Conservation (phyloP, 2,113 vertebrate species). For the Artemisiospiza belli region DNA sequence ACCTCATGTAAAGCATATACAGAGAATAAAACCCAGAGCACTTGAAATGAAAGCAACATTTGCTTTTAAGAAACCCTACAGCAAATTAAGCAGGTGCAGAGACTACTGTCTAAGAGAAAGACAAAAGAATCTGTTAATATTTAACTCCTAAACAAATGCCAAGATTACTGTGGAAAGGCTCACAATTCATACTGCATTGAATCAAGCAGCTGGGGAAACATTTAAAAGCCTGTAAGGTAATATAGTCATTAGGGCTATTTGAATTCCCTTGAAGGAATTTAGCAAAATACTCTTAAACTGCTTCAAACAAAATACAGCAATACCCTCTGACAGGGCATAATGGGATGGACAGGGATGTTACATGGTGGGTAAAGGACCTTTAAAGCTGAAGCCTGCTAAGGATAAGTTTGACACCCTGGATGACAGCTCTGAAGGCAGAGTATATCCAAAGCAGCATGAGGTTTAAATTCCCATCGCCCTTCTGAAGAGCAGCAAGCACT, state of each 20-base stretch:
- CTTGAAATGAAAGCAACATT: neutral
- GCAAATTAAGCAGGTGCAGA: conserved; percentile 36
- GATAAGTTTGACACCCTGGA: conserved; percentile 5
- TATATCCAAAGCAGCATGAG: conserved; percentile 10
- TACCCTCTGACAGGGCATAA: neutral
- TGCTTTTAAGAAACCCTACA: neutral
- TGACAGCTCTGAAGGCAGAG: conserved; percentile 30
- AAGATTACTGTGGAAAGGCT: conserved; percentile 14
- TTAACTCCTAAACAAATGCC: conserved; percentile 41
- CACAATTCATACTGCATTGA: neutral
- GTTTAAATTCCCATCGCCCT: conserved; percentile 22
- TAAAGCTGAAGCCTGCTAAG: neutral
- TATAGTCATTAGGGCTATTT: conserved; percentile 37
- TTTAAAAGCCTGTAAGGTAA: conserved; percentile 30
- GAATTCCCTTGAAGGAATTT: conserved; percentile 27
- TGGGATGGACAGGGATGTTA: neutral
- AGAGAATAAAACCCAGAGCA: neutral
- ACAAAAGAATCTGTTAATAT: conserved; percentile 2
- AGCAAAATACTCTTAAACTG: neutral
- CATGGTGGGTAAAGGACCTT: neutral
- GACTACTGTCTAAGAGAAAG: neutral
- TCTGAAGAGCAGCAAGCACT: neutral
- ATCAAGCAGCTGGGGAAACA: conserved; percentile 23
- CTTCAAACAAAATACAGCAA: neutral
- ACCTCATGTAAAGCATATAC: neutral